Conservation (phyloP, 2,113 vertebrate genomes). For the Paradoxurus hermaphroditus region DNA sequence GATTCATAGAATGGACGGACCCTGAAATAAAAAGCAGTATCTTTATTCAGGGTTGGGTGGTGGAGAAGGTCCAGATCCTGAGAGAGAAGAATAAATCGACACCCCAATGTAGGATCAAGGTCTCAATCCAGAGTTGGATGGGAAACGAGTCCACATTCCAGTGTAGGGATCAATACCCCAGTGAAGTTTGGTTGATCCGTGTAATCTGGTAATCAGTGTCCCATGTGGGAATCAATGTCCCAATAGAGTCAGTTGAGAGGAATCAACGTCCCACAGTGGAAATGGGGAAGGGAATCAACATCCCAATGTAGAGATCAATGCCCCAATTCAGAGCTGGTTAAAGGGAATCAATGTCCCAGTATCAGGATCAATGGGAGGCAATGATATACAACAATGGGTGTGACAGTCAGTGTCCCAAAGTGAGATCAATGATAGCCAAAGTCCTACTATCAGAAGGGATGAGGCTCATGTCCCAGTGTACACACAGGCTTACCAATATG, state of each 20-base stretch:
- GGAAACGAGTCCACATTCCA: conserved; percentile 46
- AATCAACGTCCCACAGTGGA: conserved; percentile 8
- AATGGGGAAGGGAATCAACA: conserved; percentile 10
- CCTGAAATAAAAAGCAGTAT: neutral
- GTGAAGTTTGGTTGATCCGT: conserved; percentile 14
- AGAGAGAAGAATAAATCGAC: conserved; percentile 34
- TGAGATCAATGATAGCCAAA: neutral
- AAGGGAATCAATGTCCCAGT: conserved; percentile 38
- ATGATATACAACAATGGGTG: neutral
- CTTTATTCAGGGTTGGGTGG: neutral
- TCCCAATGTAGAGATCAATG: conserved; percentile 42
- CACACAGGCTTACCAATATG: neutral
- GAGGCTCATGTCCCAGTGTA: neutral
- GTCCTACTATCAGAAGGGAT: neutral
- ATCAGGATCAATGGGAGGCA: conserved; percentile 45
- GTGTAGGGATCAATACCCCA: conserved; percentile 47
- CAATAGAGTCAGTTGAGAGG: conserved; percentile 32
- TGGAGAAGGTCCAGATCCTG: conserved; percentile 2
- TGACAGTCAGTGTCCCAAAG: neutral
- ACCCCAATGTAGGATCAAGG: conserved; percentile 34
- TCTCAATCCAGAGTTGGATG: conserved; percentile 24
- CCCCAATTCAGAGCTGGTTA: conserved; percentile 19
- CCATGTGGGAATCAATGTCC: conserved; percentile 45
- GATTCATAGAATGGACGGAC: neutral
- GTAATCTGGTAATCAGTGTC: conserved; percentile 28